Evolutionary conservation across 2,797 vertebrate species (phyloP), one percentile per base, ranked within the genome.

Genomic region (Micromesistius poutassou): DNA sequence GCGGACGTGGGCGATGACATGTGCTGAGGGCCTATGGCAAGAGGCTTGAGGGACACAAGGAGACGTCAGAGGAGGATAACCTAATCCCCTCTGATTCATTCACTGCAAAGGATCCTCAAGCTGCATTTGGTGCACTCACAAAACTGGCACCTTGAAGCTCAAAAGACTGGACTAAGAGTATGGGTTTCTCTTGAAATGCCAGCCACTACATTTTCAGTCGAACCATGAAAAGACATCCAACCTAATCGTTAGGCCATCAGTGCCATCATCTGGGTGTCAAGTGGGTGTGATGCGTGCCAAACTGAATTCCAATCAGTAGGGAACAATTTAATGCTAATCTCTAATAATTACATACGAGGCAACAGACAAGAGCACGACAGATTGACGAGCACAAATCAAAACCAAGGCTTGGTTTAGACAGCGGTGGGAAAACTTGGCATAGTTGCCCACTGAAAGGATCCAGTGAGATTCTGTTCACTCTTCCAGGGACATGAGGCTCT

Each of bases 241-340:
- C 80, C 83, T 88, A 84, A 87, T 90, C 85, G 85, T 88, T 84
- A 55, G 83, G 83, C 85, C 86, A 89, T 86, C 9, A 90, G 85
- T 86, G 80, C 80, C 71, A 77, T 71, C 74, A 79, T 89, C 80
- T 83, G 86, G 74, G 71, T 75, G 88, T 88, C 90, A 86, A 81
- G 83, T 28, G 79, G 82, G 84, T 85, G 75, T 42, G 78, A 87
- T 84, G 86, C 42, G 42, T 87, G 81, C 80, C 74, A 72, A 80
- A 81, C 78, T 81, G 73, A 89, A 90, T 87, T 90, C 75, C 85
- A 85, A 79, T 86, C 79, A 74, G 76, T 55, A 55, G 76, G 77
- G 83, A 88, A 89, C 87, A 78, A 90, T 90, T 88, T 89, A 86
- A 91, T 81, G 83, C 74, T 85, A 81, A 91, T 91, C 86, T 85